phyloP scores from a whole-genome alignment of 2,113 vertebrate species.

The Tragelaphus scriptus region DNA sequence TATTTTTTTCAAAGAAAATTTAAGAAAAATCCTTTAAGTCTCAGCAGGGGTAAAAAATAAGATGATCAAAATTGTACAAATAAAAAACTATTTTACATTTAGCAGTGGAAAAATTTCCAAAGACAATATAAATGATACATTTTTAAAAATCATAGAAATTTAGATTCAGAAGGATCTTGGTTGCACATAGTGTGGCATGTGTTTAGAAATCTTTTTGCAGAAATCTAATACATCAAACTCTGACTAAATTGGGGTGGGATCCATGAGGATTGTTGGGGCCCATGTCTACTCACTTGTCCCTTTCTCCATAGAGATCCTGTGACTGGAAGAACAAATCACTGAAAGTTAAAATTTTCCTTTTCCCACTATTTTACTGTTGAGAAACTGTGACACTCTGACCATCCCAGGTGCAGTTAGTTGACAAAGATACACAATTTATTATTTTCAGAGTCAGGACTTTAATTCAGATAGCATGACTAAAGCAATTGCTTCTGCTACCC shows the following conservation, averaged over 20 bases:
- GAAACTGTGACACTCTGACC: background rate
- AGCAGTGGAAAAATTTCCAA: background rate
- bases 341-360: background rate
- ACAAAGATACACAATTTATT: background rate
- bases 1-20: constrained; percentile 5
- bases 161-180: background rate
- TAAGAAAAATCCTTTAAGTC: background rate
- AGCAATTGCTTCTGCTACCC: background rate
- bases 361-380: background rate
- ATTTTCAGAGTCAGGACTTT: background rate
- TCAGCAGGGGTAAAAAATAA: background rate
- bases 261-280: accelerated
- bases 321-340: background rate
- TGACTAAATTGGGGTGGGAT: background rate
- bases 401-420: background rate
- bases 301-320: background rate
- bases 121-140: background rate
- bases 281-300: background rate
- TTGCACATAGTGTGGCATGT: background rate
- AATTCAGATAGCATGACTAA: background rate
- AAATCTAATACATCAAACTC: background rate
- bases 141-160: background rate
- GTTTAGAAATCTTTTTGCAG: background rate
- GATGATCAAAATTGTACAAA: background rate
- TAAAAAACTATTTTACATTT: background rate